phyloP scores from a whole-genome alignment of 1,140 invertebrate genomes.

The Myzus persicae region DNA sequence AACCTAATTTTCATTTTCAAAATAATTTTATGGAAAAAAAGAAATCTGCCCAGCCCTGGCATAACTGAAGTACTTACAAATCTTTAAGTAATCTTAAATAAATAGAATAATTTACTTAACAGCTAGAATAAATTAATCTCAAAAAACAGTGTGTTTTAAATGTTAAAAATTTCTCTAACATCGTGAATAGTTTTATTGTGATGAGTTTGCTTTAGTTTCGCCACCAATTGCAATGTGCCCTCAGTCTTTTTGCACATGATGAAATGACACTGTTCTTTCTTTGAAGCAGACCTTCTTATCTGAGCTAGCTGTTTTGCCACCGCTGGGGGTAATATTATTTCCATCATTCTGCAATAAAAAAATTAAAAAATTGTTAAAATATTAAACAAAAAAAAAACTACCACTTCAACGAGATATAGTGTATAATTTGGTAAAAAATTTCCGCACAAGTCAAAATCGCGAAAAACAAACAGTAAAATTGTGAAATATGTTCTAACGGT shows the following conservation, averaged over 20 bases:
- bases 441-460: too few relatives aligned
- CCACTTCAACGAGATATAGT: too few relatives aligned
- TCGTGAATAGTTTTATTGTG: conserved; percentile 26
- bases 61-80: background rate
- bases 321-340: conserved; percentile 60
- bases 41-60: too few relatives aligned
- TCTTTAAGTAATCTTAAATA: background rate
- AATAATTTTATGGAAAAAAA: too few relatives aligned
- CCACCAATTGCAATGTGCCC: conserved; percentile 25
- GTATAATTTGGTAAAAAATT: too few relatives aligned
- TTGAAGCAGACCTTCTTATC: conserved; percentile 59
- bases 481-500: too few relatives aligned
- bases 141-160: background rate
- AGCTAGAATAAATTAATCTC: background rate
- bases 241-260: conserved; percentile 60
- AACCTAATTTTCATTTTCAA: too few relatives aligned
- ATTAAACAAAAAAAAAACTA: background rate
- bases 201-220: conserved; percentile 30
- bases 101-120: background rate
- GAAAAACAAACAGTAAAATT: too few relatives aligned
- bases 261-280: conserved; percentile 60
- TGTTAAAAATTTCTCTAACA: conserved; percentile 17
- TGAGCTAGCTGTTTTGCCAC: conserved; percentile 61
- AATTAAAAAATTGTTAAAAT: background rate
- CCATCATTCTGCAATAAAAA: conserved; percentile 60